Base-by-base conservation (phyloP, 2,113 vertebrate species). In the Pholis gunnellus region DNA sequence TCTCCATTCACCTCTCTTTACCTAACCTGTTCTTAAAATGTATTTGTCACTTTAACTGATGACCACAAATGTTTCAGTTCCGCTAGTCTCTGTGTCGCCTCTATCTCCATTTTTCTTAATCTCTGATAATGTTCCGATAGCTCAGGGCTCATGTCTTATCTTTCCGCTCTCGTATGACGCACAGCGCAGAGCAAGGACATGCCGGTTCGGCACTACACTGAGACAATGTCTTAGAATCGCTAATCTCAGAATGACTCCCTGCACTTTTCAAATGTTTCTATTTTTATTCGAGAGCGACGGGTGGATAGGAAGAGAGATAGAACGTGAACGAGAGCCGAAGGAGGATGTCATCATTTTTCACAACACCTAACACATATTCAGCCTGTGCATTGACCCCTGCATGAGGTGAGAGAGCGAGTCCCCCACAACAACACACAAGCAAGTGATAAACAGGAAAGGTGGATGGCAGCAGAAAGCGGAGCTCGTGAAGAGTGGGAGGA, bases 81-180 rank as follows among this genome's bases (percentile, higher is more conserved):
- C 17, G 70, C 72, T 67, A 78, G 88, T 90, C 78, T 76, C 59
- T 22, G 18, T 9, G 76, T 60, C 22, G 10, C 64, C 84, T 79
- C 79, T 82, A 78, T 89, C 81, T 64, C 56, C 68, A 64, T 70
- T 57, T 75, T 73, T 65, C 81, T 80, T 75, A 78, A 75, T 89
- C 81, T 72, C 75, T 70, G 69, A 83, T 80, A 81, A 77, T 78
- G 78, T 81, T 89, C 63, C 68, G 72, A 87, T 85, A 90, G 89
- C 79, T 89, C 74, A 7, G 14, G 59, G 70, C 78, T 78, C 46
- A 14, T 44, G 78, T 68, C 79, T 92, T 91, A 91, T 93, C 91
- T 91, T 2, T 9, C 71, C 8, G 1, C 67, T 79, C 80, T 71
- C 0, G 6, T 44, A 38, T 94, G 91, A 93, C 85, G 88, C 93